These are phyloP conservation scores for Pterocles burchelli DNA, from an alignment of 2,113 vertebrate species.

Conservation along the genomic window DNA sequence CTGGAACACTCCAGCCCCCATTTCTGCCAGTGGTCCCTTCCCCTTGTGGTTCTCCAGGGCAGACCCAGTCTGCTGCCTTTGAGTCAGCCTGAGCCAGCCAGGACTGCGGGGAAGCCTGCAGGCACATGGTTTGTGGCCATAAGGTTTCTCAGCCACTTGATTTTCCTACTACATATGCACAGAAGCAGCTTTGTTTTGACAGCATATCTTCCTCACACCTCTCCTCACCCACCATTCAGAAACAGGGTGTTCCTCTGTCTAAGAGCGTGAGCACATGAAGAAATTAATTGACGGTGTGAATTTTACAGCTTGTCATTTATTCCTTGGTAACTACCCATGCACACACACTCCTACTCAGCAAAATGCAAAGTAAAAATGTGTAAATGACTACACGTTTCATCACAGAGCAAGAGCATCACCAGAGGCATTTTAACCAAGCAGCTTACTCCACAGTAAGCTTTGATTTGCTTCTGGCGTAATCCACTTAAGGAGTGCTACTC, in stretches of 20 bases:
- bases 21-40: neutral
- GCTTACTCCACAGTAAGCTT: neutral
- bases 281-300: neutral
- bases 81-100: neutral
- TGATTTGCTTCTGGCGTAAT: neutral
- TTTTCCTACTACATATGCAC: neutral
- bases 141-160: neutral
- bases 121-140: accelerated
- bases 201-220: neutral
- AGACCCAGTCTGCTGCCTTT: accelerated
- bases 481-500: neutral
- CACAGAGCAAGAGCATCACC: neutral
- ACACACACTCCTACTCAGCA: neutral
- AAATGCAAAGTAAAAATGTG: conserved; percentile 3
- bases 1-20: accelerated
- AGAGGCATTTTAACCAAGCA: neutral
- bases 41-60: neutral
- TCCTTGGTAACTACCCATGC: neutral
- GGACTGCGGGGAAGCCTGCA: accelerated
- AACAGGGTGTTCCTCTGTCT: conserved; percentile 13
- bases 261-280: neutral
- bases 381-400: neutral
- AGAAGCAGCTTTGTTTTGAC: conserved; percentile 43
- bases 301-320: conserved; percentile 15
- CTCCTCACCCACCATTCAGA: neutral